phyloP scores from a whole-genome alignment of 30 jellyfish, hydroid and myxozoan genomes.

The Aurelia aurita complex sp. Pacific region DNA sequence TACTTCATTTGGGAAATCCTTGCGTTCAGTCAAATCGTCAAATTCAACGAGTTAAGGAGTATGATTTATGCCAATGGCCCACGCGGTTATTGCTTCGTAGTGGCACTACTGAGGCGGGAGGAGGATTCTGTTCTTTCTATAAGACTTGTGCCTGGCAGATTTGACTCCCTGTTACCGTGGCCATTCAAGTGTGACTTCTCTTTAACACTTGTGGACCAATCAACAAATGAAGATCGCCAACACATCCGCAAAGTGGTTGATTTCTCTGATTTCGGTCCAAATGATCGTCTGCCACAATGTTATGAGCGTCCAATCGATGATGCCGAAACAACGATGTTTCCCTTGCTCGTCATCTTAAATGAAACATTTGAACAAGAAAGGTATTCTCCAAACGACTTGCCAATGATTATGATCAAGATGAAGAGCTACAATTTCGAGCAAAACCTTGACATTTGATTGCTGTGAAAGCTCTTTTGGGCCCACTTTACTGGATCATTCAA shows the following conservation, averaged over 20 bases:
- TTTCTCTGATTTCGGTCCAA: conserved; percentile 20
- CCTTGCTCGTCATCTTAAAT: conserved; percentile 14
- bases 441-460: conserved; percentile 13
- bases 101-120: conserved; percentile 10
- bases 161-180: conserved; percentile 52
- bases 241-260: conserved; percentile 33
- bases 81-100: conserved; percentile 34
- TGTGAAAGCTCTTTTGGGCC: no score
- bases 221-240: neutral
- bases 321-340: neutral
- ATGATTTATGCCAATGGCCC: conserved; percentile 45
- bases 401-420: conserved; percentile 15
- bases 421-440: conserved; percentile 34
- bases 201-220: conserved; percentile 26
- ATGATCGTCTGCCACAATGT: conserved; percentile 23
- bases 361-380: conserved; percentile 10
- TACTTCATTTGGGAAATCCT: conserved; percentile 6
- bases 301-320: conserved; percentile 20
- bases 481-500: no score
- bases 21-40: conserved; percentile 4
- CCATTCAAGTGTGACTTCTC: conserved; percentile 43
- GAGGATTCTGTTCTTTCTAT: conserved; percentile 29
- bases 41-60: conserved; percentile 2
- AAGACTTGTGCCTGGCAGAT: conserved; percentile 37
- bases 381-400: conserved; percentile 29